Evolutionary conservation across 2,888 invertebrate species (phyloP).

Genomic region (Sarcophaga subvicina): DNA sequence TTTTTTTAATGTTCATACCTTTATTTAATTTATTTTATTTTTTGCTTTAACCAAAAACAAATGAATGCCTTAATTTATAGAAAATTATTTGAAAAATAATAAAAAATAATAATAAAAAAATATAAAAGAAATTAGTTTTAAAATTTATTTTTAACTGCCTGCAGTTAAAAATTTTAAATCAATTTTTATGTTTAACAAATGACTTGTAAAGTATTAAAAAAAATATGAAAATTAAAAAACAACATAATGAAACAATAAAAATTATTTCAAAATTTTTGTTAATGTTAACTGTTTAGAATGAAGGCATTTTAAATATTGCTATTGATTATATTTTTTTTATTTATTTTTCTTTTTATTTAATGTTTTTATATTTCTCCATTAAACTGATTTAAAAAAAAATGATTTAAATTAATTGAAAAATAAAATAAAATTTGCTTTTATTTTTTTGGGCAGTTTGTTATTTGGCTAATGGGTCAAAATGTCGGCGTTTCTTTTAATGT

Average conservation of each 20-base stretch:
- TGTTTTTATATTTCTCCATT: constrained; percentile 2
- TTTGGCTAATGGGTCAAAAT: not conserved
- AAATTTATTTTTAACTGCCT: constrained; percentile 59
- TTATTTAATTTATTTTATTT: constrained; percentile 21
- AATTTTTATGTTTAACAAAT: not conserved
- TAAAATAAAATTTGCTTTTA: not conserved
- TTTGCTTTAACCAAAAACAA: not conserved
- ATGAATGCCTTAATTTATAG: not conserved
- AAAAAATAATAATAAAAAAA: not conserved
- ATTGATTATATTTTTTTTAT: constrained; percentile 64
- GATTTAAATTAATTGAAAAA: constrained; percentile 15
- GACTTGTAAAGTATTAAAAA: no score
- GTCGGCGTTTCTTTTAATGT: no score
- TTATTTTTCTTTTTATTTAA: constrained; percentile 23
- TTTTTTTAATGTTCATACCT: constrained; percentile 60
- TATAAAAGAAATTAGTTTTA: not conserved
- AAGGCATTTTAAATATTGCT: constrained; percentile 69
- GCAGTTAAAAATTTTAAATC: constrained; percentile 59
- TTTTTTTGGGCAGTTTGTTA: constrained; percentile 40
- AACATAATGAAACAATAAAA: constrained; percentile 8
- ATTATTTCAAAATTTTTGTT: constrained; percentile 48
- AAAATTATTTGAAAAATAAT: constrained; percentile 1
- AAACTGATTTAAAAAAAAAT: constrained; percentile 5
- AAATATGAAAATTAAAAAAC: not conserved
- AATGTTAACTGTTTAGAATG: constrained; percentile 70